Evolutionary conservation across 2,797 vertebrate genomes (phyloP).

Genomic region (Micropoecilia bifurca): DNA sequence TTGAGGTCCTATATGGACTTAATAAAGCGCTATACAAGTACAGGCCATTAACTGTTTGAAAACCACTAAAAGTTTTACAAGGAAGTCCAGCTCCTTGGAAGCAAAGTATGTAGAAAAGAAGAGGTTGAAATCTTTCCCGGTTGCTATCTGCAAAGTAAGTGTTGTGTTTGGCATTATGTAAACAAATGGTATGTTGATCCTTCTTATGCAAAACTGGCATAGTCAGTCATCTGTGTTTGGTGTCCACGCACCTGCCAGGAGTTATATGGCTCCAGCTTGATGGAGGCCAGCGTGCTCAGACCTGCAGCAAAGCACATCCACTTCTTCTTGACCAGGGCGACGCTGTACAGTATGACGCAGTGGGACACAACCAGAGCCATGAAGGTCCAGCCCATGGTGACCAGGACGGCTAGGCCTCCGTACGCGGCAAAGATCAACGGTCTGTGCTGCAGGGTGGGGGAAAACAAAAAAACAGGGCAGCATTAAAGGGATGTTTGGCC

Average conservation of each 20-base stretch:
- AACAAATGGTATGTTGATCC: background rate
- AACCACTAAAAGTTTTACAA: background rate
- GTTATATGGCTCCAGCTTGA: conserved; percentile 94
- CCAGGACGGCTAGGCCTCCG: conserved; percentile 85
- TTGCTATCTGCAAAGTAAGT: background rate
- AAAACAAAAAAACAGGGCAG: conserved; percentile 39
- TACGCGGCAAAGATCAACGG: conserved; percentile 91
- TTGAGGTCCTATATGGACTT: too few species aligned
- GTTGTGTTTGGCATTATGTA: background rate
- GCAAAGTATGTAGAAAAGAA: background rate
- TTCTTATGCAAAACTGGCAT: background rate
- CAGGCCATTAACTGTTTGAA: background rate
- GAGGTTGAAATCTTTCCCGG: background rate
- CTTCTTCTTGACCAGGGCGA: conserved; percentile 87
- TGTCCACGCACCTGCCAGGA: conserved; percentile 89
- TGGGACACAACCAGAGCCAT: conserved; percentile 90
- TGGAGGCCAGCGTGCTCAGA: conserved; percentile 89
- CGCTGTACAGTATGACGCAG: conserved; percentile 89
- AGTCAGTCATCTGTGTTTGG: background rate
- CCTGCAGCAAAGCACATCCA: conserved; percentile 91
- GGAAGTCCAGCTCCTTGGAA: background rate
- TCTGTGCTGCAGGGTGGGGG: conserved; percentile 85
- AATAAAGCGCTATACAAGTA: too few species aligned
- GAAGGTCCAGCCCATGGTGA: conserved; percentile 92
- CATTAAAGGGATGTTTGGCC: conserved; percentile 27